phyloP scores from a whole-genome alignment of 2,888 invertebrate species.

The Heliconius ethilla region DNA sequence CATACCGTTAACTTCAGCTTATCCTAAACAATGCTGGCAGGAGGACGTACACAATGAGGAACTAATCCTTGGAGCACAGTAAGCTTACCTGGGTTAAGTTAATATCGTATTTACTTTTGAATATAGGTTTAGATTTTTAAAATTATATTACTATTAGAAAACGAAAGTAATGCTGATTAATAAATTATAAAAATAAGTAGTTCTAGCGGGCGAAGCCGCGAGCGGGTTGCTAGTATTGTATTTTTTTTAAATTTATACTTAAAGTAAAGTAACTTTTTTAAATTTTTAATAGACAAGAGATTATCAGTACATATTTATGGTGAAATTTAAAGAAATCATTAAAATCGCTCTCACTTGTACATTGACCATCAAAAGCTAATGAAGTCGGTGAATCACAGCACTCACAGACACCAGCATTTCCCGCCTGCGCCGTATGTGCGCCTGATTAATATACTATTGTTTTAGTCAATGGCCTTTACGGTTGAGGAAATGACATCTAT shows the following conservation, averaged over 20 bases:
- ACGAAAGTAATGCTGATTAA: no score
- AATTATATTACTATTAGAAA: no score
- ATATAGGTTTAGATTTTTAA: no score
- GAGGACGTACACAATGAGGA: conserved; percentile 16
- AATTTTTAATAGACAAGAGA: no score
- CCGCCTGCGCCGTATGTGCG: conserved; percentile 36
- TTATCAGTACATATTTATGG: not conserved
- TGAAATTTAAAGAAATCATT: not conserved
- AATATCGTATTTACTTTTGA: not conserved
- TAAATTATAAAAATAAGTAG: no score
- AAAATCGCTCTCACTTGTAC: conserved; percentile 26
- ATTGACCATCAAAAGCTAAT: conserved; percentile 24
- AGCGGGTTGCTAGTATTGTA: no score
- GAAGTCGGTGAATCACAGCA: conserved; percentile 37
- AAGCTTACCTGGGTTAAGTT: not conserved
- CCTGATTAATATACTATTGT: conserved; percentile 49
- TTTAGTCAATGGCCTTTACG: conserved; percentile 41
- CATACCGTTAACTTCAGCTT: conserved; percentile 55
- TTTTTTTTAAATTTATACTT: no score
- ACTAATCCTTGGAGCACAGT: not conserved
- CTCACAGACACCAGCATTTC: conserved; percentile 40
- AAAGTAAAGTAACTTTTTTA: no score
- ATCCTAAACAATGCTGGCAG: conserved; percentile 34
- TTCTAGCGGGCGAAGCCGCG: no score
- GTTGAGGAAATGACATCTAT: conserved; percentile 36